Percentiles rank a stretch among this genome's conserved stretches.
Conservation (phyloP, 2,797 vertebrate species). For the Anguilla megastoma region DNA sequence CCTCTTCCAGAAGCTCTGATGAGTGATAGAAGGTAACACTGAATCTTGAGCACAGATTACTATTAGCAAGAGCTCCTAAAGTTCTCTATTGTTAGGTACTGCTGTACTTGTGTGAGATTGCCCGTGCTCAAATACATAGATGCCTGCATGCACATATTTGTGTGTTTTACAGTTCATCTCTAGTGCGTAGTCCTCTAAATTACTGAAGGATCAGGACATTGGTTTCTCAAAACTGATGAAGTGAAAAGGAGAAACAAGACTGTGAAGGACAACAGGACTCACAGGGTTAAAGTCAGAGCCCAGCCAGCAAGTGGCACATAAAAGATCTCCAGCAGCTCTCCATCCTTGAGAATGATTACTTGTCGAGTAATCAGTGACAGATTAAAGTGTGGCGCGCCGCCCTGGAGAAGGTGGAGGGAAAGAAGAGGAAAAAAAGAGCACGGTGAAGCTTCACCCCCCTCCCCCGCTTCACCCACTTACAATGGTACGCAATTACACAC, state of each 20-base stretch:
- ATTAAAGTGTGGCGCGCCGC: conserved; percentile 10
- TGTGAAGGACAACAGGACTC: neutral
- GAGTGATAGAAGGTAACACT: neutral
- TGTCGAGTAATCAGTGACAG: conserved; percentile 20
- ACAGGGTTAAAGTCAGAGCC: conserved; percentile 19
- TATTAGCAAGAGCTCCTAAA: neutral
- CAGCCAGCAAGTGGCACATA: conserved; percentile 13
- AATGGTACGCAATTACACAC: neutral
- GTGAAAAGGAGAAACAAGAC: neutral
- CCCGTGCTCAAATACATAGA: neutral
- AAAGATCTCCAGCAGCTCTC: conserved; percentile 11
- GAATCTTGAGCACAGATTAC: neutral
- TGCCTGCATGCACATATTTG: neutral
- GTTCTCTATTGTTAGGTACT: neutral
- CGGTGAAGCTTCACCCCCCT: neutral
- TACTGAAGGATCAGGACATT: too few relatives aligned
- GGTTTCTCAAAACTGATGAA: neutral
- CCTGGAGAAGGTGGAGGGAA: neutral
- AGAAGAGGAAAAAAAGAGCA: neutral
- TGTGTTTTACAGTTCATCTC: neutral
- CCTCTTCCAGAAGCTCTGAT: neutral
- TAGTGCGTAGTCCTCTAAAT: neutral
- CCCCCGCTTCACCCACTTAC: neutral
- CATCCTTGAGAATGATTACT: conserved; percentile 22
- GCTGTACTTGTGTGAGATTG: neutral